Base-by-base conservation (phyloP, 2,113 vertebrate genomes). In the Limnothrissa miodon region DNA sequence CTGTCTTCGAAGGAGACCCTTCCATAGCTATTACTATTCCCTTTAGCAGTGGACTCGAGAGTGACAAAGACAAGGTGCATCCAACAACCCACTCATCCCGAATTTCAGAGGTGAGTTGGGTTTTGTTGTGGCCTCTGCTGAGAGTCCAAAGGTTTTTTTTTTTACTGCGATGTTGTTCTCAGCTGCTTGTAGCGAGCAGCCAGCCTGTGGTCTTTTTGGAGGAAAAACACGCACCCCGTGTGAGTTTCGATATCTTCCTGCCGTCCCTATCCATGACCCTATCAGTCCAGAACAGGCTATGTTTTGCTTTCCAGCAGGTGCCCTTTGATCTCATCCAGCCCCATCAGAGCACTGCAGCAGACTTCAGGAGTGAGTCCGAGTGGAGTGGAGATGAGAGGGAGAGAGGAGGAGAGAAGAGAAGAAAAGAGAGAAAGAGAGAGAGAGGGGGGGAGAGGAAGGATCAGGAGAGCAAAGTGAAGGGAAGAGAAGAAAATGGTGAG, bases 121-220 rank as follows among this genome's bases (percentile, higher is more conserved):
- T 33, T 74, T 29, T 25, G n/a, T 29, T 62, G 59, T 62, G 7
- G 7, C 62, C 33, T 33, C 25, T 74, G 66, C 15, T 33, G 29
- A 33, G 29, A 17, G 33, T 74, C 66, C 11, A 74, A 74, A 74
- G 42, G 42, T 42, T 42, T n/a, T n/a, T n/a, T n/a, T n/a, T n/a
- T n/a, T 56, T 1, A 66, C 59, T 1, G 9, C 29, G 66, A 11
- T 74, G 66, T 33, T 23, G 19, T 56, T 56, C 4, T 23, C 5
- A 42, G 48, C 19, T 21, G 48, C 17, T 17, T n/a, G 2, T 33
- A 33, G 25, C 36, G 33, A 21, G 25, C 1, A 36, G 66, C 66
- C 66, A 74, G 66, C 9, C 13, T 74, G 66, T 74, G 66, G 66
- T 74, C 66, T 74, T 74, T 56, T 74, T 66, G 15, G 25, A 74